phyloP scores from a whole-genome alignment of 37 sponge, comb jelly and placozoan species.

The Axinella damicornis region DNA sequence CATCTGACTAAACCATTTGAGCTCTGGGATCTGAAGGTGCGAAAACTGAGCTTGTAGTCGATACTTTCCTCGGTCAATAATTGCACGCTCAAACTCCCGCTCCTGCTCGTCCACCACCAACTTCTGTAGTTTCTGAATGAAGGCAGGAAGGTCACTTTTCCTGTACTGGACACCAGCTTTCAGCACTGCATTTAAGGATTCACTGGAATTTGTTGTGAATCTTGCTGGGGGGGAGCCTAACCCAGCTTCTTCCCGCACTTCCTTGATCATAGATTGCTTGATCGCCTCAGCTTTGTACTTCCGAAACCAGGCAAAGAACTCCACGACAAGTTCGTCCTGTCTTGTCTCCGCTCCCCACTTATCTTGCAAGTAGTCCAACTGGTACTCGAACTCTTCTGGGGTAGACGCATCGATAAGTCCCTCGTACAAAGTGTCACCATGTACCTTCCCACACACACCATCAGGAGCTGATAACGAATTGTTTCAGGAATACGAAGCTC shows the following conservation, averaged over 20 bases:
- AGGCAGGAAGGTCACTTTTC: conserved; percentile 37
- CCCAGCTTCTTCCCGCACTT: conserved; percentile 40
- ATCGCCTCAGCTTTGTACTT: conserved; percentile 36
- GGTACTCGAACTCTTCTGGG: no score
- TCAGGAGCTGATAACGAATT: neutral
- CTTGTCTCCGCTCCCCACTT: no score
- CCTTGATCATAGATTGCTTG: conserved; percentile 29
- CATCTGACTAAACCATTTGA: neutral
- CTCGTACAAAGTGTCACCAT: no score
- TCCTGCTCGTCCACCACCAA: conserved; percentile 48
- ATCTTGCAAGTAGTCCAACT: no score
- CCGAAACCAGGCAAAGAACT: neutral
- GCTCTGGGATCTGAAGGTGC: neutral
- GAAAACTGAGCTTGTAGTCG: neutral
- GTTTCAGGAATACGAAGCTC: neutral
- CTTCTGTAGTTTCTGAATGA: conserved; percentile 37
- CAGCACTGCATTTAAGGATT: conserved; percentile 44
- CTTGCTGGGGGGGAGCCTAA: conserved; percentile 42
- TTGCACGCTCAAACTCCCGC: conserved; percentile 48
- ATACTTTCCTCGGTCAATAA: conserved; percentile 51
- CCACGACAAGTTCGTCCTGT: no score
- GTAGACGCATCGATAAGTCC: no score
- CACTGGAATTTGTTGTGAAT: conserved; percentile 57
- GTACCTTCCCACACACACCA: neutral
- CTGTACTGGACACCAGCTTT: conserved; percentile 60